Conservation (phyloP, 2,113 vertebrate species). For the Podocnemis expansa region DNA sequence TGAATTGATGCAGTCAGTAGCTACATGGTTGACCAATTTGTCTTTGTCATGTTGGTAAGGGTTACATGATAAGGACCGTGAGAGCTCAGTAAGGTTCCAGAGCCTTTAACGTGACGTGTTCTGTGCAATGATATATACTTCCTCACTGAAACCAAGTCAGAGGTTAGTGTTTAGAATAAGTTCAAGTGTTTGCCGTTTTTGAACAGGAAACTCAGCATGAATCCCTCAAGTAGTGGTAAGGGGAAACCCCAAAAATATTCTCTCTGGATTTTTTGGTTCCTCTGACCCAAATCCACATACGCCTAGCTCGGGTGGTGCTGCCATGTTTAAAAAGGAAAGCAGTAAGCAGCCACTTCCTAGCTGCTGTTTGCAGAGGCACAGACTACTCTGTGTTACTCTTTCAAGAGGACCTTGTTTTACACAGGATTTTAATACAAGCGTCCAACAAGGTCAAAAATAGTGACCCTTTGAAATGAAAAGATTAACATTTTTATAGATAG, state of each 20-base stretch:
- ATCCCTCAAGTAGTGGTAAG: neutral
- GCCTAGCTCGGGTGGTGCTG: neutral
- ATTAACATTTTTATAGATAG: constrained; percentile 74
- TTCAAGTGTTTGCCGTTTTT: neutral
- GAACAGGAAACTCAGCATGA: neutral
- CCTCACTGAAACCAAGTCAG: neutral
- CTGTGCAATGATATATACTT: neutral
- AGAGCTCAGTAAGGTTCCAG: neutral
- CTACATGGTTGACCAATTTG: neutral
- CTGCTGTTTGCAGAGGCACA: constrained; percentile 9
- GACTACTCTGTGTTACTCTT: constrained; percentile 25
- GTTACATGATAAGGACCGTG: neutral
- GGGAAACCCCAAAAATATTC: neutral
- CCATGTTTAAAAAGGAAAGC: neutral
- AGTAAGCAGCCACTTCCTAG: neutral
- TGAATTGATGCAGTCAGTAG: neutral
- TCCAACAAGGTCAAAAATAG: constrained; percentile 71
- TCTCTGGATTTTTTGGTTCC: neutral
- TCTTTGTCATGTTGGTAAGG: neutral
- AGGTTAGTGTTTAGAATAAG: neutral
- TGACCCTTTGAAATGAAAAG: constrained; percentile 75
- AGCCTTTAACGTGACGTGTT: neutral
- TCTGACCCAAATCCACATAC: neutral
- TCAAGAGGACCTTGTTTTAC: constrained; percentile 64
- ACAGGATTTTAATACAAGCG: constrained; percentile 58